A percentile compares a stretch with the other conserved stretches of the same genome.
phyloP scores from a whole-genome alignment of 1,140 invertebrate genomes.

The Papilio xuthus region DNA sequence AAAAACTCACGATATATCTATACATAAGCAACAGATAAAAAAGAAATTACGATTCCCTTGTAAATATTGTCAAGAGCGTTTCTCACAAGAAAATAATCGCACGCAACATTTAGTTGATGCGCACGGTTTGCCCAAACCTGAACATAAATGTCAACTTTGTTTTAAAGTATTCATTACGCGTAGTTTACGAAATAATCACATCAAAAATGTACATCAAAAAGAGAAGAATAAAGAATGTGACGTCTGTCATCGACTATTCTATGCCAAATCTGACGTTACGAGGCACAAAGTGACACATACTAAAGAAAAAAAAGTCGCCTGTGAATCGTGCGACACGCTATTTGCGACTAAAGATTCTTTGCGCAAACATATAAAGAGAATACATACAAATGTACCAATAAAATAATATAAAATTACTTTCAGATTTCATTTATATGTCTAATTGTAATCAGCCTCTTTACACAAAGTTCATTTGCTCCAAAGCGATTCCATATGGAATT shows the following conservation, averaged over 20 bases:
- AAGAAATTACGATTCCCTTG: conserved; percentile 67
- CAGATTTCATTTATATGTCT: too few relatives aligned
- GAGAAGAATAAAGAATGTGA: conserved; percentile 70
- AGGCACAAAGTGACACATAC: conserved; percentile 70
- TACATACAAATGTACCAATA: conserved; percentile 47
- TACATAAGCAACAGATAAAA: conserved; percentile 56
- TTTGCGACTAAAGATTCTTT: conserved; percentile 70
- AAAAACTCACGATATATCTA: conserved; percentile 54
- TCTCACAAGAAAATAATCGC: conserved; percentile 64
- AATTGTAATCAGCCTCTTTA: too few relatives aligned
- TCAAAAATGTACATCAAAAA: conserved; percentile 68
- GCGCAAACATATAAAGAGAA: conserved; percentile 63
- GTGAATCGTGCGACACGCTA: conserved; percentile 55
- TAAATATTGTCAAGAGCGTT: conserved; percentile 64
- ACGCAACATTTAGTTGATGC: conserved; percentile 66
- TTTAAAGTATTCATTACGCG: conserved; percentile 64
- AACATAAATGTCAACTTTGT: conserved; percentile 62
- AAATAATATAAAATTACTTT: neutral
- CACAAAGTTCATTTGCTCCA: too few relatives aligned
- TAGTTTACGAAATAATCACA: conserved; percentile 68
- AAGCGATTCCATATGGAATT: too few relatives aligned
- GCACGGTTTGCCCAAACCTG: conserved; percentile 63
- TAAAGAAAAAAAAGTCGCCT: conserved; percentile 64
- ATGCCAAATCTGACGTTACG: conserved; percentile 61
- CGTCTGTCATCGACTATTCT: conserved; percentile 68